These are phyloP conservation scores for Papio anubis DNA, from an alignment of 2,113 vertebrate species.

Conservation along the genomic window DNA sequence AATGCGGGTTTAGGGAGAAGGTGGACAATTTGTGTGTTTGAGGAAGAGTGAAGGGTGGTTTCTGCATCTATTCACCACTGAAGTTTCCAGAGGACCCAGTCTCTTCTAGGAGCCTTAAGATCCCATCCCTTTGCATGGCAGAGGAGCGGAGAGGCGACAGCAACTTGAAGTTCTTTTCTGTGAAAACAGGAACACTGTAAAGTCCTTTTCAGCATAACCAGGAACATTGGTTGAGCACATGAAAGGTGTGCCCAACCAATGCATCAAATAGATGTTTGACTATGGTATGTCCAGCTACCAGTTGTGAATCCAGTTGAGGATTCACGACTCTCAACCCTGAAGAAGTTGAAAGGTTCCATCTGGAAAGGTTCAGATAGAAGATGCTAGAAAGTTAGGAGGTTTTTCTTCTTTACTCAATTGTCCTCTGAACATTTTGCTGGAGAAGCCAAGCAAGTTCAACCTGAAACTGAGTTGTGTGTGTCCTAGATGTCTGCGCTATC, in stretches of 20 bases:
- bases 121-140: not conserved
- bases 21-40: not conserved
- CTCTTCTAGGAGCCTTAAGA: not conserved
- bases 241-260: no score
- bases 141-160: not conserved
- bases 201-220: not conserved
- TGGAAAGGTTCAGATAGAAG: not conserved
- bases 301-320: not conserved
- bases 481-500: not conserved
- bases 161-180: not conserved
- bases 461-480: fast-evolving
- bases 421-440: not conserved
- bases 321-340: not conserved
- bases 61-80: not conserved
- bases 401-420: not conserved
- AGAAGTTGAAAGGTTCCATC: not conserved
- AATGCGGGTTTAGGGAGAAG: not conserved
- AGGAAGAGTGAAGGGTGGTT: not conserved
- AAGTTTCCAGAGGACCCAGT: not conserved
- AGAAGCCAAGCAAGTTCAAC: not conserved
- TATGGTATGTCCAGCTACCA: not conserved
- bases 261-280: not conserved
- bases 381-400: not conserved
- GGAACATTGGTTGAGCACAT: not conserved
- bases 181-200: no score